These are phyloP conservation scores for Drosophila quinaria DNA, from an alignment of 2,888 invertebrate species.

Conservation along the genomic window DNA sequence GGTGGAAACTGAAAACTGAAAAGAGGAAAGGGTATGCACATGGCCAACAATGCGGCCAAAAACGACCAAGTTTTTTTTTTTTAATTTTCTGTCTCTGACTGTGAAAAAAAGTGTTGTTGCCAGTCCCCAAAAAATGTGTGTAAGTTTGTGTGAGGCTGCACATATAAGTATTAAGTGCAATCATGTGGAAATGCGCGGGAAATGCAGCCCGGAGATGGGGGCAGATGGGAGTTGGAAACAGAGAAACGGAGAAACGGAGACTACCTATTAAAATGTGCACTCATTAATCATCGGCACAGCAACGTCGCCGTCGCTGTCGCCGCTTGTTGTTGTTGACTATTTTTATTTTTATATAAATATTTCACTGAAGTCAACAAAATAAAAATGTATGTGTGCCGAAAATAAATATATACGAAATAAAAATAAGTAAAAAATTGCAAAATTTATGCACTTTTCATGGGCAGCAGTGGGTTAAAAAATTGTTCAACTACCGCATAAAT, in stretches of 20 bases:
- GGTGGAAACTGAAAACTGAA: conserved; percentile 29
- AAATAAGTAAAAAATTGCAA: conserved; percentile 45
- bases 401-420: conserved; percentile 55
- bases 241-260: conserved; percentile 53
- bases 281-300: conserved; percentile 75
- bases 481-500: conserved; percentile 61
- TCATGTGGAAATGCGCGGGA: conserved; percentile 76
- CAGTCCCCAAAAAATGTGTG: conserved; percentile 32
- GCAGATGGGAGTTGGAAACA: background rate
- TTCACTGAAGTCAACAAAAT: conserved; percentile 37
- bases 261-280: conserved; percentile 79
- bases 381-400: conserved; percentile 33
- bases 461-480: conserved; percentile 57
- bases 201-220: conserved; percentile 55
- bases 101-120: conserved; percentile 47
- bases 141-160: conserved; percentile 22
- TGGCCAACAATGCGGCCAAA: conserved; percentile 50
- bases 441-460: conserved; percentile 75
- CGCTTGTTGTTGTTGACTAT: conserved; percentile 55
- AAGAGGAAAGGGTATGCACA: conserved; percentile 22
- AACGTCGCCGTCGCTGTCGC: conserved; percentile 12
- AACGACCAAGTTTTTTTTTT: conserved; percentile 14
- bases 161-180: conserved; percentile 70
- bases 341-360: conserved; percentile 66
- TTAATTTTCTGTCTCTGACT: conserved; percentile 30